Conservation (phyloP, 2,797 vertebrate genomes). For the Leptodactylus fallax region DNA sequence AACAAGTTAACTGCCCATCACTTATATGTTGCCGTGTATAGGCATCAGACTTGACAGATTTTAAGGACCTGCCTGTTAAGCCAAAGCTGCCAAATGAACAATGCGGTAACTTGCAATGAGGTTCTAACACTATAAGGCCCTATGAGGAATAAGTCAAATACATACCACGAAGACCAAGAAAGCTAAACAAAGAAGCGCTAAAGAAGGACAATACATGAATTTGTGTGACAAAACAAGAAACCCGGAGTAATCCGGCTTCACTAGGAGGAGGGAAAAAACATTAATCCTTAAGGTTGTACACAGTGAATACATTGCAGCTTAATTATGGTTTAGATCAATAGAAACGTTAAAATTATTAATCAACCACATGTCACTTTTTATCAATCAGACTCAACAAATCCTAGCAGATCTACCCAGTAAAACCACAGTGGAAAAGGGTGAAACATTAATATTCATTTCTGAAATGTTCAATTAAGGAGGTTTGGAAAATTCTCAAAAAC, state of each 20-base stretch:
- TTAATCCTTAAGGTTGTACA: conserved; percentile 51
- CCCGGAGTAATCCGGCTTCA: conserved; percentile 45
- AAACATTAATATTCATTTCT: conserved; percentile 30
- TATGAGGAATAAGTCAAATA: conserved; percentile 51
- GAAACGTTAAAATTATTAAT: conserved; percentile 46
- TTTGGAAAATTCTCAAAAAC: conserved; percentile 31
- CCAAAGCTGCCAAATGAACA: conserved; percentile 39
- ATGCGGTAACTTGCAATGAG: conserved; percentile 30
- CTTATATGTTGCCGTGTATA: not conserved
- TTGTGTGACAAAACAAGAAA: conserved; percentile 51
- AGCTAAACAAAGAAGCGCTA: conserved; percentile 32
- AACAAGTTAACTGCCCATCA: conserved; percentile 9
- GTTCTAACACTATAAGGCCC: conserved; percentile 23
- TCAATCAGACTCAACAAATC: conserved; percentile 25
- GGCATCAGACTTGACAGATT: conserved; percentile 28
- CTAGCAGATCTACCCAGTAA: conserved; percentile 2
- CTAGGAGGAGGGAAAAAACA: conserved; percentile 29
- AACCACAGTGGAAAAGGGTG: not conserved
- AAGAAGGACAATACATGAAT: conserved; percentile 50
- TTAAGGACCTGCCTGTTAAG: conserved; percentile 43
- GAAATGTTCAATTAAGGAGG: conserved; percentile 30
- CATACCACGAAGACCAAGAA: conserved; percentile 30
- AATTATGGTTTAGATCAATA: conserved; percentile 46
- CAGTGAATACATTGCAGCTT: conserved; percentile 30
- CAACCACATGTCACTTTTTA: conserved; percentile 37